Evolutionary conservation across 2,888 invertebrate species (phyloP).

Genomic region (Cheilosia urbana): DNA sequence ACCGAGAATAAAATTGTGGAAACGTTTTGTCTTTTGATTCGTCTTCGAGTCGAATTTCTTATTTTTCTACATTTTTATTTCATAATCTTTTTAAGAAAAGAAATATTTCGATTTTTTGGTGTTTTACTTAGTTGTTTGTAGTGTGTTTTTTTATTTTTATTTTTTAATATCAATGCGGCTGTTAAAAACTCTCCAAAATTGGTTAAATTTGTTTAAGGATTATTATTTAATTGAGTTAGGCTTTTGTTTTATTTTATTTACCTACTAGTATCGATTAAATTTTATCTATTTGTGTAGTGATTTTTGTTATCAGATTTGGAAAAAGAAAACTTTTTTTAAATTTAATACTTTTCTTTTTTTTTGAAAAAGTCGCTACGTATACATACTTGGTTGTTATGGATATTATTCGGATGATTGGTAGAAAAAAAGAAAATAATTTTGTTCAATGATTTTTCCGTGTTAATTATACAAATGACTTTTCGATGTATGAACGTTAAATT

Average conservation of each 20-base stretch:
- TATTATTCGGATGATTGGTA: conserved; percentile 1
- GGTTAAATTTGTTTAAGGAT: conserved; percentile 48
- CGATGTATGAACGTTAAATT: conserved; percentile 63
- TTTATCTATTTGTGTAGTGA: conserved; percentile 6
- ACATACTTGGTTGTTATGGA: conserved; percentile 26
- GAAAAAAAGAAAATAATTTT: conserved; percentile 76
- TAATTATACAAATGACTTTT: conserved; percentile 68
- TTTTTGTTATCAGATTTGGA: conserved; percentile 13
- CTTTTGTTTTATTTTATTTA: conserved; percentile 10
- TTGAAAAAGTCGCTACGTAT: conserved; percentile 25
- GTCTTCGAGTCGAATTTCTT: conserved; percentile 48
- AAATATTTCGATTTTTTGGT: conserved; percentile 42
- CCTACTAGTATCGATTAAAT: conserved; percentile 7
- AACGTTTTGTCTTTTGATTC: conserved; percentile 41
- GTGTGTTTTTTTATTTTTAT: conserved; percentile 51
- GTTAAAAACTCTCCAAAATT: conserved; percentile 36
- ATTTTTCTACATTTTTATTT: conserved; percentile 19
- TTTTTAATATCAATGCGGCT: conserved; percentile 40
- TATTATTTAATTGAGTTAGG: conserved; percentile 50
- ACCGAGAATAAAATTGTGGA: conserved; percentile 1
- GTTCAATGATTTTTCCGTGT: conserved; percentile 72
- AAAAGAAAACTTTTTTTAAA: not conserved
- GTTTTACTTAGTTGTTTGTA: conserved; percentile 53
- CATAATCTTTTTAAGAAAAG: conserved; percentile 51
- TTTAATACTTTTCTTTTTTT: not conserved